Conservation (phyloP, 1,140 invertebrate genomes). For the Drosophila serrata region DNA sequence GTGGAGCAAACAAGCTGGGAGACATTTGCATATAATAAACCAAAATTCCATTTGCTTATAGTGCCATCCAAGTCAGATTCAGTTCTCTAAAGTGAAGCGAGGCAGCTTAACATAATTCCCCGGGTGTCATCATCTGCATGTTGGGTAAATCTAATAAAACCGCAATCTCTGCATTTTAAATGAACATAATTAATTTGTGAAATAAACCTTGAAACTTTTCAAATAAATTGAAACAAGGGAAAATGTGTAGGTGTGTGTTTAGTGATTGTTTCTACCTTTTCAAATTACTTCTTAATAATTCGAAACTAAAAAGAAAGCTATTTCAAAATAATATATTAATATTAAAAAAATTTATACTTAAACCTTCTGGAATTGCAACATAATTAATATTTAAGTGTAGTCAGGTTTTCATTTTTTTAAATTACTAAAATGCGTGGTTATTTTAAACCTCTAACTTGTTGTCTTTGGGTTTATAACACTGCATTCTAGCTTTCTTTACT, state of each 20-base stretch:
- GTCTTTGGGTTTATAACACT: background rate
- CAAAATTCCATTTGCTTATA: slow-evolving; percentile 32
- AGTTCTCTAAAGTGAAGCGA: slow-evolving; percentile 2
- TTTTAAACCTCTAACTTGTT: background rate
- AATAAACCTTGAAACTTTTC: slow-evolving; percentile 5
- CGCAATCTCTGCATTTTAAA: slow-evolving; percentile 21
- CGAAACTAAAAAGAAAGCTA: too few relatives aligned
- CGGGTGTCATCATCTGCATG: slow-evolving; percentile 20
- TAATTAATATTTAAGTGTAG: background rate
- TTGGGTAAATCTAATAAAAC: slow-evolving; percentile 18
- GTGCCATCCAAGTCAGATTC: background rate
- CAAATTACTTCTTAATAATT: too few relatives aligned
- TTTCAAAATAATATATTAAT: too few relatives aligned
- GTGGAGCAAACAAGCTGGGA: slow-evolving; percentile 44
- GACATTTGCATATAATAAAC: slow-evolving; percentile 47
- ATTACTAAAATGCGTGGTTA: background rate
- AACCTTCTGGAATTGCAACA: fast-evolving
- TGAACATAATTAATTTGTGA: slow-evolving; percentile 14
- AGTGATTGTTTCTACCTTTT: background rate
- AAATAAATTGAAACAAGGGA: background rate
- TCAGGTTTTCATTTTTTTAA: background rate
- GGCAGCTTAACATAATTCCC: slow-evolving; percentile 22
- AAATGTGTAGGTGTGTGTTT: slow-evolving; percentile 7
- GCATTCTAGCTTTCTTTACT: background rate
- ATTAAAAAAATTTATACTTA: background rate